Conservation (phyloP, 2,113 vertebrate species). For the Emydura subglobosa region DNA sequence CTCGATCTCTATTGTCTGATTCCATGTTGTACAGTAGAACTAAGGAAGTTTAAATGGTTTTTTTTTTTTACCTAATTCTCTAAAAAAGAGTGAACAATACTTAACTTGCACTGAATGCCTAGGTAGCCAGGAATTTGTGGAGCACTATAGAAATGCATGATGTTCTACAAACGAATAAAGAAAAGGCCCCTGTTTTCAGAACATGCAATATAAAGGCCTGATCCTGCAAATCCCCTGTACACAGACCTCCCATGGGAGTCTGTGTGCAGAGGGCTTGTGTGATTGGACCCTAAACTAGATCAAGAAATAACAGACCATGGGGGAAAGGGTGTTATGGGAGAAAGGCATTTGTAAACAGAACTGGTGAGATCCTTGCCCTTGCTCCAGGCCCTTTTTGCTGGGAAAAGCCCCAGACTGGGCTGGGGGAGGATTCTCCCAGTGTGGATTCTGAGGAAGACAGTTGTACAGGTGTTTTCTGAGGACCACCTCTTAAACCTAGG, state of each 20-base stretch:
- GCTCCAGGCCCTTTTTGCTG: fast-evolving
- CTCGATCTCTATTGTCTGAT: fast-evolving
- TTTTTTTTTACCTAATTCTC: not conserved
- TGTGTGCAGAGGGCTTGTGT: not conserved
- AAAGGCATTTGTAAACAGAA: not conserved
- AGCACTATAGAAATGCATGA: not conserved
- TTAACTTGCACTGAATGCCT: too few relatives aligned
- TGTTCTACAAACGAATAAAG: fast-evolving
- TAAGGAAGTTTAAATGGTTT: fast-evolving
- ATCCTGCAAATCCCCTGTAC: not conserved
- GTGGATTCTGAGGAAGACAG: not conserved
- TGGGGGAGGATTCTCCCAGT: not conserved
- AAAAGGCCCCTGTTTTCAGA: not conserved
- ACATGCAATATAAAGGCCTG: not conserved
- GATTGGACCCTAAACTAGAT: not conserved
- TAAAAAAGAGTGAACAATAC: not conserved
- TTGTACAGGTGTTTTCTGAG: not conserved
- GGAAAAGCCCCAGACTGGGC: not conserved
- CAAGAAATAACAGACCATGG: not conserved
- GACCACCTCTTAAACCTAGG: not conserved
- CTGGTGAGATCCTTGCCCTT: not conserved
- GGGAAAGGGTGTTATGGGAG: not conserved
- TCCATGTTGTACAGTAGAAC: fast-evolving
- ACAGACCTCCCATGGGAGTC: not conserved
- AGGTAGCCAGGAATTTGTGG: not conserved